phyloP scores from a whole-genome alignment of 2,888 invertebrate genomes.

The Volucella inanis region DNA sequence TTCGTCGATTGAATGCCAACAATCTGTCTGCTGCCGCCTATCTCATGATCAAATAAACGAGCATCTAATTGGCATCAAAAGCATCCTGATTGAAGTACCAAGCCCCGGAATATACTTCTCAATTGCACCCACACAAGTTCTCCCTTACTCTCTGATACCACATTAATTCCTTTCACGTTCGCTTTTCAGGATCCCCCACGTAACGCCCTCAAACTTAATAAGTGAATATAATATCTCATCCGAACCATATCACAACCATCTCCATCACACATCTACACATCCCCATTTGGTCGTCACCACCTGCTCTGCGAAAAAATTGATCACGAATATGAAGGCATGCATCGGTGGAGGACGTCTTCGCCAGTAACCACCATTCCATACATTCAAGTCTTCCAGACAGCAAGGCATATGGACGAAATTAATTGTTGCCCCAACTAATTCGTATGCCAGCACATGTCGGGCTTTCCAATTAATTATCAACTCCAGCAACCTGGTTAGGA shows the following conservation, averaged over 20 bases:
- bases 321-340: constrained; percentile 54
- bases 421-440: constrained; percentile 71
- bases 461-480: constrained; percentile 70
- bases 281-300: neutral
- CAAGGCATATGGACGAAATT: constrained; percentile 60
- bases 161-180: constrained; percentile 71
- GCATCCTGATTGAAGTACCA: constrained; percentile 67
- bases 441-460: constrained; percentile 71
- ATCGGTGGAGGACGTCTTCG: neutral
- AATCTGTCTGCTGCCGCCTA: constrained; percentile 54
- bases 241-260: neutral
- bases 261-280: neutral
- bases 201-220: constrained; percentile 62
- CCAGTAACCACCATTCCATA: neutral
- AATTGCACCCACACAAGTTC: constrained; percentile 1
- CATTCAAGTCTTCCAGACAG: neutral
- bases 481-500: constrained; percentile 54
- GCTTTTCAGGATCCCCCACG: constrained; percentile 48
- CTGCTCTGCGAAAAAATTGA: constrained; percentile 4
- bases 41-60: constrained; percentile 72
- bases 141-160: constrained; percentile 10
- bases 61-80: constrained; percentile 73
- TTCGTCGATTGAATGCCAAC: constrained; percentile 64
- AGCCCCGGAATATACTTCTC: neutral
- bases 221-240: constrained; percentile 68